phyloP scores from a whole-genome alignment of 2,797 vertebrate species.

The Myotis findleyi region DNA sequence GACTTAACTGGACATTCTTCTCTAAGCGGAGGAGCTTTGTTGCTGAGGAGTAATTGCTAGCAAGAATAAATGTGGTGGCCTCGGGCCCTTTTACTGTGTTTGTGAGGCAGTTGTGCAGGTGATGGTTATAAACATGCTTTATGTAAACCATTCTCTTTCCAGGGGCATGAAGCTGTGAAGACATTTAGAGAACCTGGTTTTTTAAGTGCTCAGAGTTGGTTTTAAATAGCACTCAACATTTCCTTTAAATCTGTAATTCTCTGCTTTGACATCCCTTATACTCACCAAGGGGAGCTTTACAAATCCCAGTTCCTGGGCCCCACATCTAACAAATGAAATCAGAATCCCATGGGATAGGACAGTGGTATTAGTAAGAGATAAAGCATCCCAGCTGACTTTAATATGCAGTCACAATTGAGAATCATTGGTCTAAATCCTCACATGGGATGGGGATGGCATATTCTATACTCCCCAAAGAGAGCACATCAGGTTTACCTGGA shows the following conservation, averaged over 20 bases:
- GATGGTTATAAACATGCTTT: background rate
- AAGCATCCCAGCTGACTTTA: background rate
- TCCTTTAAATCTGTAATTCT: background rate
- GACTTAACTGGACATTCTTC: constrained; percentile 17
- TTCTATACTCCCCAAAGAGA: too few relatives aligned
- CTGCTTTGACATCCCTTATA: background rate
- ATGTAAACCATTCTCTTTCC: background rate
- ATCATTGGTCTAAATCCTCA: background rate
- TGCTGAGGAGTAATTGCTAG: background rate
- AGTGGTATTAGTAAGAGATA: background rate
- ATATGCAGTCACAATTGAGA: background rate
- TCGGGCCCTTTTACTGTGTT: background rate
- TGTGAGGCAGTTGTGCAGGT: background rate
- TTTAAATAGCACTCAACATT: constrained; percentile 14
- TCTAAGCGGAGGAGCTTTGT: background rate
- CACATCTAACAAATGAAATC: background rate
- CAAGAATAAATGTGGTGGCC: background rate
- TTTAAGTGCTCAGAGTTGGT: background rate
- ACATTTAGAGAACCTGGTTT: background rate
- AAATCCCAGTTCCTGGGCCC: background rate
- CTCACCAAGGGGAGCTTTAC: background rate
- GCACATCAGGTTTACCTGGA: background rate
- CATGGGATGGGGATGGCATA: too few relatives aligned
- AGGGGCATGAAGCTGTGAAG: background rate
- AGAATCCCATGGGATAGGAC: fast-evolving